A percentile compares a stretch with the other conserved stretches of the same genome.
phyloP scores from a whole-genome alignment of 1,140 invertebrate species.

The Danaus melanippus region DNA sequence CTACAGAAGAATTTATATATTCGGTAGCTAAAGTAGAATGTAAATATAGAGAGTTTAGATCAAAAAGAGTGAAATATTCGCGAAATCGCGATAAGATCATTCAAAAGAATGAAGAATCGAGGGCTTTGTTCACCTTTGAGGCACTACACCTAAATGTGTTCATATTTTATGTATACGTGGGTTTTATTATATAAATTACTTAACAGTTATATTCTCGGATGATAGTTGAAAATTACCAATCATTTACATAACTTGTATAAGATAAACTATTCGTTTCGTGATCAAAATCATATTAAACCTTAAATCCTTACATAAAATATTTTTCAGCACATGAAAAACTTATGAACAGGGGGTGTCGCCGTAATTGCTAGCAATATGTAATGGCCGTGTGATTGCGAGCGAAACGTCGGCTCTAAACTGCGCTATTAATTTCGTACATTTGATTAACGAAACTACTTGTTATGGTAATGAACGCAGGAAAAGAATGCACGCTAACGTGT shows the following conservation, averaged over 20 bases:
- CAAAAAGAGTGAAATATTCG: conserved; percentile 62
- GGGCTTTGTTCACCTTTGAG: conserved; percentile 55
- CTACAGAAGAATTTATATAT: conserved; percentile 58
- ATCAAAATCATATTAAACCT: too few relatives aligned
- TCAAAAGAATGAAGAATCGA: conserved; percentile 56
- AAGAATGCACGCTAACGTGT: conserved; percentile 67
- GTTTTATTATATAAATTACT: too few relatives aligned
- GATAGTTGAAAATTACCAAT: too few relatives aligned
- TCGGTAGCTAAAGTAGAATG: conserved; percentile 42
- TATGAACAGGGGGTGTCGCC: conserved; percentile 35
- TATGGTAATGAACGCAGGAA: conserved; percentile 67
- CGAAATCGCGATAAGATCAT: conserved; percentile 60
- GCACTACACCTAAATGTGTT: conserved; percentile 15
- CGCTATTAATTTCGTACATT: conserved; percentile 71
- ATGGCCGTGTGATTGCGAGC: conserved; percentile 62
- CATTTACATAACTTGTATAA: too few relatives aligned
- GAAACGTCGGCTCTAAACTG: conserved; percentile 66
- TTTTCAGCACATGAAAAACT: too few relatives aligned
- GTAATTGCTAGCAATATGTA: conserved; percentile 70
- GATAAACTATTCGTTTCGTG: too few relatives aligned
- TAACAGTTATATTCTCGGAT: too few relatives aligned
- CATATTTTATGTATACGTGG: too few relatives aligned
- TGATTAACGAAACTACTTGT: conserved; percentile 72
- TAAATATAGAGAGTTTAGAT: conserved; percentile 60
- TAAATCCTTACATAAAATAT: too few relatives aligned